A percentile compares a stretch with the other conserved stretches of the same genome.
Conservation (phyloP, 2,888 invertebrate genomes). For the Anthoptus insignis region DNA sequence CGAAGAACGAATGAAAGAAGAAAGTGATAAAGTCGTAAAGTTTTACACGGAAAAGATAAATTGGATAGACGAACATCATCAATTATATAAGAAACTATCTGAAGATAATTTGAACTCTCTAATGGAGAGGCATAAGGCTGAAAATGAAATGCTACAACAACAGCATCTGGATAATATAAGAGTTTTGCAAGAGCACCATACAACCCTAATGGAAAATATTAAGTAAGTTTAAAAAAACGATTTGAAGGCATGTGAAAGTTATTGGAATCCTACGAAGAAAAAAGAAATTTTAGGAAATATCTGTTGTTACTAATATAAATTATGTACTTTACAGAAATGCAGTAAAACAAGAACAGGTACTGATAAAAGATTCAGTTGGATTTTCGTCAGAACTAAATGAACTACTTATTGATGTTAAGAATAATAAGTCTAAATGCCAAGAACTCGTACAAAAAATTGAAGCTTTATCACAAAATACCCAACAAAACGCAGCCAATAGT, state of each 20-base stretch:
- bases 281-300: no score
- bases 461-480: slow-evolving; percentile 71
- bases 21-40: slow-evolving; percentile 81
- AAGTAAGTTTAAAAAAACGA: no score
- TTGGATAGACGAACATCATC: slow-evolving; percentile 84
- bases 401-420: slow-evolving; percentile 77
- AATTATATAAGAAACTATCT: slow-evolving; percentile 78
- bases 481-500: slow-evolving; percentile 77
- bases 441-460: slow-evolving; percentile 81
- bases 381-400: slow-evolving; percentile 83
- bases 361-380: slow-evolving; percentile 80
- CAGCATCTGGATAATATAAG: slow-evolving; percentile 80
- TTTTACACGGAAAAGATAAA: slow-evolving; percentile 83
- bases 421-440: slow-evolving; percentile 76
- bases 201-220: slow-evolving; percentile 85
- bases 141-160: slow-evolving; percentile 73
- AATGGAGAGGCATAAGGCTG: slow-evolving; percentile 76
- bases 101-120: slow-evolving; percentile 81
- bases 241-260: no score
- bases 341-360: slow-evolving; percentile 80
- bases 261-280: no score
- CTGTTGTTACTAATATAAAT: no score
- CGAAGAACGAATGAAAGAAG: slow-evolving; percentile 87
- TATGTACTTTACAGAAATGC: slow-evolving; percentile 68
- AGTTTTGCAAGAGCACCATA: slow-evolving; percentile 81